Conservation (phyloP, 1,140 invertebrate species). For the Drosophila trapezifrons region DNA sequence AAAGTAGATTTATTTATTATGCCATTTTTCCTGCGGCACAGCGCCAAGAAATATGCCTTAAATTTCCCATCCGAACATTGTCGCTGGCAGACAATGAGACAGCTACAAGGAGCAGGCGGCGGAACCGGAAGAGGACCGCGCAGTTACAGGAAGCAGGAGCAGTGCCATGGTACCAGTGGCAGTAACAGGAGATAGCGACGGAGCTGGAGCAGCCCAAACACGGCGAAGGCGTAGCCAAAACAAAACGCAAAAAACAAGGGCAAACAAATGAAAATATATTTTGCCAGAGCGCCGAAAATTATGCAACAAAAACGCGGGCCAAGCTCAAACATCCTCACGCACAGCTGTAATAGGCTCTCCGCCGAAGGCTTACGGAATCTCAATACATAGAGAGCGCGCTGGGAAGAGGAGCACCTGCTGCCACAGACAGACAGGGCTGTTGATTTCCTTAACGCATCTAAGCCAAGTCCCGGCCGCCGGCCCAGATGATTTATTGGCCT, state of each 20-base stretch:
- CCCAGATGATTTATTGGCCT: slow-evolving; percentile 71
- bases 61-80: slow-evolving; percentile 57
- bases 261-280: slow-evolving; percentile 68
- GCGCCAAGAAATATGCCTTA: slow-evolving; percentile 79
- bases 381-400: slow-evolving; percentile 22
- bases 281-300: slow-evolving; percentile 44
- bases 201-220: slow-evolving; percentile 23
- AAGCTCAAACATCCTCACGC: slow-evolving; percentile 22
- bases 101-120: slow-evolving; percentile 16
- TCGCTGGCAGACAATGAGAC: slow-evolving; percentile 50
- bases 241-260: slow-evolving; percentile 31
- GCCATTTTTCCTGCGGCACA: slow-evolving; percentile 72
- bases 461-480: slow-evolving; percentile 59
- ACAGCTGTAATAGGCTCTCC: slow-evolving; percentile 16
- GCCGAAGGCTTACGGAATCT: slow-evolving; percentile 30
- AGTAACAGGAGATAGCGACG: background rate
- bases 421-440: slow-evolving; percentile 48
- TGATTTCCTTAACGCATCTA: slow-evolving; percentile 71
- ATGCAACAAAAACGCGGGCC: slow-evolving; percentile 59
- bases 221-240: slow-evolving; percentile 53
- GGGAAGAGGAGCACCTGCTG: slow-evolving; percentile 65
- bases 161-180: background rate
- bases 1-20: slow-evolving; percentile 82
- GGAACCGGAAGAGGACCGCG: slow-evolving; percentile 31
- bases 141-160: slow-evolving; percentile 27